phyloP scores from a whole-genome alignment of 2,888 invertebrate species.

The Tachina fera region DNA sequence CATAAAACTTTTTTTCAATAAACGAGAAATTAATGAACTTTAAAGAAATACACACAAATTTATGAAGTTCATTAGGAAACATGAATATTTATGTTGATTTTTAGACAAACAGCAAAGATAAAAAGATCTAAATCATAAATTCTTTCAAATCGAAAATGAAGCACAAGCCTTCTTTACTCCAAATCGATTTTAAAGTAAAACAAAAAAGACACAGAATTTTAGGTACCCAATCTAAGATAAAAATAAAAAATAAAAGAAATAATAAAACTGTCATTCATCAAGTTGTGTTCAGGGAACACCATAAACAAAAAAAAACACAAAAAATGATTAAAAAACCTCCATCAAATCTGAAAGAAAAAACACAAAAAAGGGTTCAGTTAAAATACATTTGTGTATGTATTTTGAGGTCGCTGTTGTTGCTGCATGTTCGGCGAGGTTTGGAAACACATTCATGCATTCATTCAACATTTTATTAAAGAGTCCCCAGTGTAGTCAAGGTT shows the following conservation, averaged over 20 bases:
- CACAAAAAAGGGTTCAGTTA: background rate
- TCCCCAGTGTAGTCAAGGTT: slow-evolving; percentile 56
- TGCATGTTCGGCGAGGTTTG: slow-evolving; percentile 18
- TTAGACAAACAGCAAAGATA: background rate
- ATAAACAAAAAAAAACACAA: background rate
- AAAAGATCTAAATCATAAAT: slow-evolving; percentile 30
- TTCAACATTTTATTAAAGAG: slow-evolving; percentile 24
- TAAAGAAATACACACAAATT: slow-evolving; percentile 27
- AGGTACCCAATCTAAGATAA: background rate
- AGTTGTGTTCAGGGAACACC: slow-evolving; percentile 15
- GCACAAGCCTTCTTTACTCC: slow-evolving; percentile 17
- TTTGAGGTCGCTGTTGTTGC: slow-evolving; percentile 14
- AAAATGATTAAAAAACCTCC: slow-evolving; percentile 41
- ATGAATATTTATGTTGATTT: slow-evolving; percentile 57
- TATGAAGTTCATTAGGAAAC: slow-evolving; percentile 61
- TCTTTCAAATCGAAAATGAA: slow-evolving; percentile 46
- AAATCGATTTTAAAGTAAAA: slow-evolving; percentile 1
- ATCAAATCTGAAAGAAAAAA: slow-evolving; percentile 32
- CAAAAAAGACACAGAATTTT: slow-evolving; percentile 29
- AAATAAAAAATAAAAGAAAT: background rate
- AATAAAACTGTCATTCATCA: slow-evolving; percentile 67
- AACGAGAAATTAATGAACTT: slow-evolving; percentile 57
- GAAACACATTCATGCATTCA: slow-evolving; percentile 18
- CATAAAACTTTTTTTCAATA: slow-evolving; percentile 24
- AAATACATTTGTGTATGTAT: slow-evolving; percentile 19